Base-by-base conservation (phyloP, 2,113 vertebrate species). In the Plestiodon gilberti region DNA sequence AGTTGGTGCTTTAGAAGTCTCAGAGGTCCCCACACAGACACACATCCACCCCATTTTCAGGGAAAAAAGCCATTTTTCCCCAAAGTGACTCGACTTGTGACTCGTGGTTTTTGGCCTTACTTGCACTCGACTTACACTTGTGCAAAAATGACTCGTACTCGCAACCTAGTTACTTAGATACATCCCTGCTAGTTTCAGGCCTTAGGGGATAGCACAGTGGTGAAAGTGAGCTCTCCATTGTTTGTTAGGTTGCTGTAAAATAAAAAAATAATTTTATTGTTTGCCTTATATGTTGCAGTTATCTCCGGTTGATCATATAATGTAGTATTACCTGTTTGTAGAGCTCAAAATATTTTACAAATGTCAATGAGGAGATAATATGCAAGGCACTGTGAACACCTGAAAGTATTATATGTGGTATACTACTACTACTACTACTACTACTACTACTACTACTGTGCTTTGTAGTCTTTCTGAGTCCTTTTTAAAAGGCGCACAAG, bases 281-380 rank as follows among this genome's bases (percentile, higher is more conserved):
- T 35, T 7, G 43, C 3, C 35, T 38, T 1, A 38, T 82, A 22
- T 40, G 22, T 25, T 73, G 67, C 1, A n/a, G 13, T 71, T 69
- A 30, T 38, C 15, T 38, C 5, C 33, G 22, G n/a, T 52, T 57
- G 43, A 35, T 22, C 69, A 14, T 40, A 76, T 91, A 78, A 1
- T 57, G 17, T 43, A 86, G 73, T 88, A 59, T 18, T 88, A 85
- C 85, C 83, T 20, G 64, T 76, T 79, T 88, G 86, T 62, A 85
- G 85, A 88, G 83, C 73, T 78, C 74, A 52, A 35, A 35, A 52
- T 55, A 55, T 17, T 43, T 20, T 22, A 61, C 18, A 59, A 33
- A 15, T 78, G 77, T 88, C 17, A 0, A 35, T 23, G 43, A 86
- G 3, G 0, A 71, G 65, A 0, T 3, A 2, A 57, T 81, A 82